A percentile compares a stretch with the other conserved stretches of the same genome.
Evolutionary conservation across 1,140 invertebrate genomes (phyloP).

Genomic region (Bombyx mori): DNA sequence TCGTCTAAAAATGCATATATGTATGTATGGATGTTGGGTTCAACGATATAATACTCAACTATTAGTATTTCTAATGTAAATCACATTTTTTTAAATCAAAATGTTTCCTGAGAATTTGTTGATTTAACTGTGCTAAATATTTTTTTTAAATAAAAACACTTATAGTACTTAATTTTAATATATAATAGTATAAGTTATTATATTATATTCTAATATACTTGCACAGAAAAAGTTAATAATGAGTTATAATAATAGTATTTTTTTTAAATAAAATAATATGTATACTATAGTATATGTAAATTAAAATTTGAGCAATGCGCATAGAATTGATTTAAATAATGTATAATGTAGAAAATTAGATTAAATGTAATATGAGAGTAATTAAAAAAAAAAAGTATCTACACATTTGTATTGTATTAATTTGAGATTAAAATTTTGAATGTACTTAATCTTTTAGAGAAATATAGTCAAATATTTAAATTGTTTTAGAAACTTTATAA

Average conservation of each 20-base stretch:
- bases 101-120: neutral
- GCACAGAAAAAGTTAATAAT: neutral
- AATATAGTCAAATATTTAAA: neutral
- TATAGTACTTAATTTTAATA: neutral
- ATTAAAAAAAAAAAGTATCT: neutral
- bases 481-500: neutral
- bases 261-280: neutral
- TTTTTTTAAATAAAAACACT: neutral
- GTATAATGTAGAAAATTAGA: neutral
- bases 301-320: slow-evolving; percentile 27
- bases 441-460: neutral
- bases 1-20: too few relatives aligned
- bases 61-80: too few relatives aligned
- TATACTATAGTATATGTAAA: neutral
- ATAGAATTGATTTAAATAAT: slow-evolving; percentile 36
- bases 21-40: too few relatives aligned
- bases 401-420: neutral
- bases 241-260: neutral
- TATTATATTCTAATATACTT: neutral
- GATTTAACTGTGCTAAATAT: neutral
- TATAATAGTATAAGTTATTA: neutral
- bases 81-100: too few relatives aligned
- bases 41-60: too few relatives aligned
- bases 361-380: neutral
- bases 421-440: neutral